A percentile compares a stretch with the other conserved stretches of the same genome.
Conservation (phyloP, 2,797 vertebrate species). For the Esox masquinongy region DNA sequence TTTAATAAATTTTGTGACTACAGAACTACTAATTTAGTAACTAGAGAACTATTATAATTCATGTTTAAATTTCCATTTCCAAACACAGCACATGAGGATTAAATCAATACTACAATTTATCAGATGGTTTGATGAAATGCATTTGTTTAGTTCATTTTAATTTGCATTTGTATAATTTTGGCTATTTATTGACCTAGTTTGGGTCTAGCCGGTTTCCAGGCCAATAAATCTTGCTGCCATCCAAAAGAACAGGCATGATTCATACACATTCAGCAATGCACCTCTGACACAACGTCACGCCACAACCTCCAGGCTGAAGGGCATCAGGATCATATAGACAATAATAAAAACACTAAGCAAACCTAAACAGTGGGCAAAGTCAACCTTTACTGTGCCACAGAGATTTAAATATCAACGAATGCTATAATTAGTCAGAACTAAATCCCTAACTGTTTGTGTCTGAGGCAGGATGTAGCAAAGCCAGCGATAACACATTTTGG, state of each 20-base stretch:
- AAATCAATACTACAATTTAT: background rate
- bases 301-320: background rate
- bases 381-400: no score
- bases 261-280: background rate
- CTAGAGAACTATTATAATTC: no score
- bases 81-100: background rate
- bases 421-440: background rate
- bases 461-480: constrained; percentile 1
- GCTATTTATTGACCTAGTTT: background rate
- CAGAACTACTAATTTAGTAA: no score
- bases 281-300: background rate
- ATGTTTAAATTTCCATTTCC: background rate
- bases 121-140: background rate
- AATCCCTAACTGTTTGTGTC: background rate
- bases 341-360: background rate
- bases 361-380: background rate
- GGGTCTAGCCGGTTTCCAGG: background rate
- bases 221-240: background rate
- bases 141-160: background rate
- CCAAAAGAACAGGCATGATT: constrained; percentile 1
- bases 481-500: constrained; percentile 19
- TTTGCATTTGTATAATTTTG: background rate
- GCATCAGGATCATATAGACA: background rate
- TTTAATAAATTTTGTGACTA: background rate
- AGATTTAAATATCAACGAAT: background rate